Evolutionary conservation across 2,888 invertebrate species (phyloP), one percentile per base, ranked within the genome.

Genomic region (Drosophila histrio): DNA sequence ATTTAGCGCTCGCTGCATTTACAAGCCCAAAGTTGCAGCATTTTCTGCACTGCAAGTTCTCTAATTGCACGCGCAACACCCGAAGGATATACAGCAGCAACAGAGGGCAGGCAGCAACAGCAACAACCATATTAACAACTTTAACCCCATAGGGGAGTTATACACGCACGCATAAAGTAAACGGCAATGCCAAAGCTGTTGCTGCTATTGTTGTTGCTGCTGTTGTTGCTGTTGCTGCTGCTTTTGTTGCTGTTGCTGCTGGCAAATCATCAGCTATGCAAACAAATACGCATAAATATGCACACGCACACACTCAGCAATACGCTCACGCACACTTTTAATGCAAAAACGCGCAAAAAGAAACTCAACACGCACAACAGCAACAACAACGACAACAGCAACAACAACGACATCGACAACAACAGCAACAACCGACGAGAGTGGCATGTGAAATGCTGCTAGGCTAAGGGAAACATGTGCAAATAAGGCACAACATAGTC

Each of bases 281-380:
- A 79, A 87, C 85, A 88, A 86, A 86, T 88, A 88, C 89, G 85
- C 89, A 89, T 87, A 87, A 89, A 77, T 84, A 84, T 88, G 89
- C 87, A 79, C 80, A 61, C 79, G 53, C 72, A 62, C 67, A 76
- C 75, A 53, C 54, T 71, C 50, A 17, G 41, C 39, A 73, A 73
- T 58, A 44, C 34, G 53, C 68, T 61, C 76, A 80, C 72, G 76
- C 82, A 77, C 65, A 65, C 65, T 41, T 63, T 79, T 64, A 68
- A 66, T 77, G 84, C 73, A 78, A 53, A 41, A 53, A 52, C 26
- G 54, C 36, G 62, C 44, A 59, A n/a, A 52, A 3, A 36, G 13
- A 58, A 65, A 69, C 63, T 67, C 64, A 47, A 50, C 77, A 80
- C 67, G 72, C 66, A 78, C 66, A 81, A 21, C 26, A 30, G 30